Base-by-base conservation (phyloP, 2,888 invertebrate species). In the Tenodera sinensis region DNA sequence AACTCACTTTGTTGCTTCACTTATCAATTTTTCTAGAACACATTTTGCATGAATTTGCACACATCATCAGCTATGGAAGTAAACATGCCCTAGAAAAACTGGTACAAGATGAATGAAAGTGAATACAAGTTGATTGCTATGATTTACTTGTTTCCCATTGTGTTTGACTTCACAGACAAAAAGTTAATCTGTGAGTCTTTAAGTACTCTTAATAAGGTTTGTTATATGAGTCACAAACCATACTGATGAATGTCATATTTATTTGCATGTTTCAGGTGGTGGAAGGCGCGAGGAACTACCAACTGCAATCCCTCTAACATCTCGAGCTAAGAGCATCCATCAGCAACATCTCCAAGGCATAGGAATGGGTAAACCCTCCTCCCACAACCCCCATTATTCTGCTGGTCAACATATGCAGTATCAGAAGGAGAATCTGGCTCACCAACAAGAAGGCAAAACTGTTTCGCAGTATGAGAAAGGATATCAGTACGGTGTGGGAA, bases 381-480 rank as follows among this genome's bases (percentile, higher is more conserved):
- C 30, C n/a, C 28, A 20, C 82, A 87, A 81, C 28, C n/a, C 82
- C 6, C 28, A 87, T n/a, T 42, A 87, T n/a, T 34, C 87, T 82
- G 42, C 82, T 14, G 27, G 83, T 14, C 34, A 28, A n/a, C 81
- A 42, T 14, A 12, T 27, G 12, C 87, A 87, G n/a, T 81, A 71
- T 47, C 28, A 28, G 2, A 54, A 86, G 28, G 86, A 86, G 81
- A 47, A 84, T 30, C 20, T 84, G 42, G 25, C n/a, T 34, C 25
- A 82, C 34, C 87, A 87, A 25, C 87, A 87, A 54, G 82, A 85
- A 12, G 89, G 89, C 30, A 90, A 89, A 89, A 89, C 89, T 30
- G 88, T 89, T 25, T 87, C 88, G 71, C 90, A 90, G 83, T 90
- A 90, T 88, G 90, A 90, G 84, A 90, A 90, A 85, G 90, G 90